Percentiles rank a stretch among this genome's conserved stretches.
Conservation (phyloP, 2,113 vertebrate species). For the Hypomesus transpacificus region DNA sequence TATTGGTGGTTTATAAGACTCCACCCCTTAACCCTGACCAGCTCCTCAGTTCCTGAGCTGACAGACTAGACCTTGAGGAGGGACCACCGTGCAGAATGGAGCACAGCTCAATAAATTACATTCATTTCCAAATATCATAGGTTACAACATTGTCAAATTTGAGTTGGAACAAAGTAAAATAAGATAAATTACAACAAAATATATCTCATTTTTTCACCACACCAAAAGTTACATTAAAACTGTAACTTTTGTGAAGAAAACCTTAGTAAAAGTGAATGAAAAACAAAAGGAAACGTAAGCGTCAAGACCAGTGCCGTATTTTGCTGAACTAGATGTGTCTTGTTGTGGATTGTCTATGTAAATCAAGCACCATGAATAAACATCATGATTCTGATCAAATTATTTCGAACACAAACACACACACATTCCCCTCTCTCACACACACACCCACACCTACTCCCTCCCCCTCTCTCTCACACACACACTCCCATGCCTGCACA, state of each 20-base stretch:
- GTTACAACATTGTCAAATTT: slow-evolving; percentile 69
- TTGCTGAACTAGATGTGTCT: slow-evolving; percentile 24
- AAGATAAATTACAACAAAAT: slow-evolving; percentile 70
- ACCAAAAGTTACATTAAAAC: slow-evolving; percentile 63
- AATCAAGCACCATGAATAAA: slow-evolving; percentile 71
- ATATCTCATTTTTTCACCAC: slow-evolving; percentile 58
- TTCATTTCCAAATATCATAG: slow-evolving; percentile 75
- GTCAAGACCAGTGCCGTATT: slow-evolving; percentile 32
- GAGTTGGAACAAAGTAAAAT: slow-evolving; percentile 59
- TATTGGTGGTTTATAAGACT: slow-evolving; percentile 28
- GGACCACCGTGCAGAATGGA: slow-evolving; percentile 56
- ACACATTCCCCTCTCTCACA: not conserved
- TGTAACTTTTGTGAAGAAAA: slow-evolving; percentile 51
- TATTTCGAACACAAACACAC: slow-evolving; percentile 15
- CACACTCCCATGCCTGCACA: slow-evolving; percentile 13
- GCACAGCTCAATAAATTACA: slow-evolving; percentile 77
- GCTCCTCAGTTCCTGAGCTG: slow-evolving; percentile 52
- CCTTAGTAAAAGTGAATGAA: slow-evolving; percentile 23
- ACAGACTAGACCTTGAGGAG: slow-evolving; percentile 47
- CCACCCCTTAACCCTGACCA: slow-evolving; percentile 26
- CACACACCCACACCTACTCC: not conserved
- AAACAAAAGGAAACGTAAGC: slow-evolving; percentile 34
- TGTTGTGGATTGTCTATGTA: slow-evolving; percentile 69
- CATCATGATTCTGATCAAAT: slow-evolving; percentile 45
- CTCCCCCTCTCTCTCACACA: not conserved